Evolutionary conservation across 2,113 vertebrate species (phyloP).

Genomic region (Paradisaea rubra): DNA sequence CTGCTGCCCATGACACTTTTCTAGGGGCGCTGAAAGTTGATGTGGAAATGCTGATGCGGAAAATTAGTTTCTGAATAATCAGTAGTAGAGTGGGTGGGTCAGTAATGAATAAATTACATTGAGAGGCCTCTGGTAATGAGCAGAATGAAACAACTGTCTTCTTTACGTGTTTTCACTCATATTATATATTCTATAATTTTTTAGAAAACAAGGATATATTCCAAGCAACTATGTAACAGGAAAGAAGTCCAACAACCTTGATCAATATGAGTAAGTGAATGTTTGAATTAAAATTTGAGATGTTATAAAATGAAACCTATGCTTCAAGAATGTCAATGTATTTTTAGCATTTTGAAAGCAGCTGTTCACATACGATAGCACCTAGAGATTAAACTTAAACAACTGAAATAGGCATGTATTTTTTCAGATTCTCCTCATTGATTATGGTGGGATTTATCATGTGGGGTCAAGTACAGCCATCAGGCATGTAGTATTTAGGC

Average conservation of each 20-base stretch:
- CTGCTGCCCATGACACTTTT: background rate
- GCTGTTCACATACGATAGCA: accelerated
- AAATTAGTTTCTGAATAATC: background rate
- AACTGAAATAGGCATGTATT: background rate
- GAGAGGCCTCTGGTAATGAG: background rate
- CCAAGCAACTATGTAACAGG: conserved; percentile 92
- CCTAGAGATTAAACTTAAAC: background rate
- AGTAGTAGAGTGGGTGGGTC: background rate
- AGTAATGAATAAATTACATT: background rate
- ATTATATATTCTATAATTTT: background rate
- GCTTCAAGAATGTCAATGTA: background rate
- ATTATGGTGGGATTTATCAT: background rate
- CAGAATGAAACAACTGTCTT: background rate
- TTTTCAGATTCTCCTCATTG: background rate
- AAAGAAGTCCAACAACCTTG: conserved; percentile 83
- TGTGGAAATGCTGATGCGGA: background rate
- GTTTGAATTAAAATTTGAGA: background rate
- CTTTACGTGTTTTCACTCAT: background rate
- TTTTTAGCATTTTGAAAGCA: background rate
- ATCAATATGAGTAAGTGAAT: conserved; percentile 86
- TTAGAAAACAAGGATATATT: conserved; percentile 88
- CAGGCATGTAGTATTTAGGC: background rate
- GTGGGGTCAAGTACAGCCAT: background rate
- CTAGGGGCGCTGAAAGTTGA: background rate
- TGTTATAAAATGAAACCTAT: background rate